Conservation (phyloP, 1,140 invertebrate genomes). For the Agraylea sexmaculata region DNA sequence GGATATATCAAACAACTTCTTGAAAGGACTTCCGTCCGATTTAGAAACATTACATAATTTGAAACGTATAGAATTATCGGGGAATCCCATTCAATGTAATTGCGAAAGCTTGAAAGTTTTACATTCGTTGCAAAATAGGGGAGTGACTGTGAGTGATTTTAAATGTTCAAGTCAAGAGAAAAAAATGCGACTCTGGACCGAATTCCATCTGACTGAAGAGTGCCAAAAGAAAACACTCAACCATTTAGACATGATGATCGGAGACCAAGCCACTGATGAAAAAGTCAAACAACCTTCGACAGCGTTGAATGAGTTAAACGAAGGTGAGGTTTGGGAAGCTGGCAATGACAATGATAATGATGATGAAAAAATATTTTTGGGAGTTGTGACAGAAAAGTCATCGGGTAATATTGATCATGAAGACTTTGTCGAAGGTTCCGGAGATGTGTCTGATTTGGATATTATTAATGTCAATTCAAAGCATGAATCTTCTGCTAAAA, state of each 20-base stretch:
- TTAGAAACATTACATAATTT: constrained; percentile 38
- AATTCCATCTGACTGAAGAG: constrained; percentile 41
- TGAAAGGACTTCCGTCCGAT: constrained; percentile 43
- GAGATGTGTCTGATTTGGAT: constrained; percentile 2
- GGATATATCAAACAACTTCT: constrained; percentile 47
- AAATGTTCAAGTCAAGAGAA: constrained; percentile 41
- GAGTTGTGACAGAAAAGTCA: constrained; percentile 12
- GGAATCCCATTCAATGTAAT: constrained; percentile 47
- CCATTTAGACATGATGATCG: constrained; percentile 44
- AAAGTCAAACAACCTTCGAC: constrained; percentile 32
- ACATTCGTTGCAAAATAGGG: constrained; percentile 37
- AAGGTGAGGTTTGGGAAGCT: constrained; percentile 30
- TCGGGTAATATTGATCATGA: neutral
- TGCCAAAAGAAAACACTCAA: constrained; percentile 28
- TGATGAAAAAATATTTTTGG: constrained; percentile 23
- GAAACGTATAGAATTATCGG: constrained; percentile 42
- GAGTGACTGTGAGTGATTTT: constrained; percentile 42
- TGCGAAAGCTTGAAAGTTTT: constrained; percentile 44
- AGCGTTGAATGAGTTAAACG: constrained; percentile 30
- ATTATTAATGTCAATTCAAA: constrained; percentile 2
- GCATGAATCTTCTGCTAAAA: neutral
- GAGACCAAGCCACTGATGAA: constrained; percentile 39
- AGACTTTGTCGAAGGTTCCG: neutral
- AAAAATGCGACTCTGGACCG: constrained; percentile 40
- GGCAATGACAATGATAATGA: constrained; percentile 34